Evolutionary conservation across 53 echinoderm and acorn worm species (phyloP).

Genomic region (Crossaster papposus): DNA sequence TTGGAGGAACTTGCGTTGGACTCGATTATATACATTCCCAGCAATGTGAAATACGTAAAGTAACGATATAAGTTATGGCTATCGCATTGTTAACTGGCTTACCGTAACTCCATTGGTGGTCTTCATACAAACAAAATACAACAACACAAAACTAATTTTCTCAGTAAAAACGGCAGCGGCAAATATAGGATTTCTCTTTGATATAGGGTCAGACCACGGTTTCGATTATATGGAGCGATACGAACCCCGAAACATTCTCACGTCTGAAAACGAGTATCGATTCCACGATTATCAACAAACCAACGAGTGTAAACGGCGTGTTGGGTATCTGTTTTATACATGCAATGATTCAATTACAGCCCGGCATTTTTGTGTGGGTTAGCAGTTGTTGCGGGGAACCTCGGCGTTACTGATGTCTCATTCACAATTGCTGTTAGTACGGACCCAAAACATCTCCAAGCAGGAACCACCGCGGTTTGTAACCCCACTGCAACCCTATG

Average conservation of each 20-base stretch:
- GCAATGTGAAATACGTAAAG: neutral
- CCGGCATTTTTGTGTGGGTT: constrained; percentile 5
- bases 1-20: no score
- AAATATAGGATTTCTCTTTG: neutral
- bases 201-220: neutral
- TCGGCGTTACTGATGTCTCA: constrained; percentile 40
- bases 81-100: neutral
- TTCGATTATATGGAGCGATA: neutral
- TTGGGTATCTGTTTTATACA: constrained; percentile 22
- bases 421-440: constrained; percentile 1
- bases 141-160: neutral
- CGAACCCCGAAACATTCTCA: neutral
- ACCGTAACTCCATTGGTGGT: constrained; percentile 2
- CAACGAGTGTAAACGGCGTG: constrained; percentile 38
- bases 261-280: constrained; percentile 35
- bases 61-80: neutral
- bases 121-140: neutral
- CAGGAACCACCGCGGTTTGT: neutral
- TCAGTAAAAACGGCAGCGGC: neutral
- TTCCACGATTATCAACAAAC: constrained; percentile 28
- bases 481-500: constrained; percentile 23
- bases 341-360: constrained; percentile 25
- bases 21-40: no score
- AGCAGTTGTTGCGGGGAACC: neutral
- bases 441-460: neutral